Percentiles rank a stretch among this genome's conserved stretches.
Conservation (phyloP, 2,113 vertebrate species). For the Leptosomus discolor region DNA sequence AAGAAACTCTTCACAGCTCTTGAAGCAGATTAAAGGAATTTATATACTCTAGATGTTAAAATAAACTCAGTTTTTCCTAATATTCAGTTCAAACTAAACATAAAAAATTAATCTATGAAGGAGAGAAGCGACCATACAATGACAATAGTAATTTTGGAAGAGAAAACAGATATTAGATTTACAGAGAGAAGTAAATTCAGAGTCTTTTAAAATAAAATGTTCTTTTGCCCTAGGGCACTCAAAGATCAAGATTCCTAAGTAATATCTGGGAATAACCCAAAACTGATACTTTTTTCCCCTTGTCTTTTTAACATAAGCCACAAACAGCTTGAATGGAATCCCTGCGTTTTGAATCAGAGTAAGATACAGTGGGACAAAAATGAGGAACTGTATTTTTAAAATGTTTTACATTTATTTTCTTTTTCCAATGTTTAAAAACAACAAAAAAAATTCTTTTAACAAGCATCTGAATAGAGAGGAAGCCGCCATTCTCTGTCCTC, state of each 20-base stretch:
- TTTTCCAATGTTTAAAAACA: neutral
- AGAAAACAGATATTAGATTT: neutral
- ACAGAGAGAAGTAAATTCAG: neutral
- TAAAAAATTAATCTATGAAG: neutral
- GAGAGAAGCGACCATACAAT: rapidly evolving
- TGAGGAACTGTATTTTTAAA: neutral
- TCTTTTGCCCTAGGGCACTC: neutral
- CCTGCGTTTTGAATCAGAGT: neutral
- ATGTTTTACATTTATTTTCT: neutral
- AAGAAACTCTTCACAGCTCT: neutral
- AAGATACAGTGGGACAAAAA: neutral
- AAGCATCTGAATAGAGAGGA: neutral
- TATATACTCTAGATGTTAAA: neutral
- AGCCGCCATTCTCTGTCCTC: neutral
- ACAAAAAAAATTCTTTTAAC: neutral
- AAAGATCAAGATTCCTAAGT: neutral
- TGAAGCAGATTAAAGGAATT: neutral
- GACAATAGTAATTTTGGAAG: neutral
- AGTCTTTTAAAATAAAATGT: neutral
- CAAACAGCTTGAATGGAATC: neutral
- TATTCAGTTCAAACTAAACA: neutral
- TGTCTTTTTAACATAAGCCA: neutral
- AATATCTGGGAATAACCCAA: neutral
- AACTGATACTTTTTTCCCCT: rapidly evolving
- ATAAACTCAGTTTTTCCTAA: neutral